Base-by-base conservation (phyloP, 2,888 invertebrate species). In the Acleris sparsana region DNA sequence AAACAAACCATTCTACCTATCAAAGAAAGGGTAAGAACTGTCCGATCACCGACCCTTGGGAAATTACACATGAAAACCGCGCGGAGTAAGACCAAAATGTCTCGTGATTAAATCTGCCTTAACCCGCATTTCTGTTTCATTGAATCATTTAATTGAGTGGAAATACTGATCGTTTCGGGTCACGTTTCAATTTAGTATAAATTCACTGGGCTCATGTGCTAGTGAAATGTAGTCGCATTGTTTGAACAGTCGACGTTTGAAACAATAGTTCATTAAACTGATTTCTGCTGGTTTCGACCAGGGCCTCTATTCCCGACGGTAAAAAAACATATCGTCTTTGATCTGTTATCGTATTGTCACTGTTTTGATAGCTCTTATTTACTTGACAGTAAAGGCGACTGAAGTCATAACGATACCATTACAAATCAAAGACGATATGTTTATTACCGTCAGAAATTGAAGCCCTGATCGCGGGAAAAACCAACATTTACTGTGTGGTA, bases 131-230 rank as follows among this genome's bases (percentile, higher is more conserved):
- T 86, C 87, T 85, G 77, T 84, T 78, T 83, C 85, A 86, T 86
- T 85, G 85, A 81, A 76, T 81, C 78, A 82, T 84, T 85, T 85
- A 88, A 87, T 88, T 85, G 87, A 79, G 80, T 82, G 86, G 87
- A 87, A 87, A 86, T 77, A 76, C 79, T 79, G 76, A 78, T 79
- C 77, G 75, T 73, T 79, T 78, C 73, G 78, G 76, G 73, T 79
- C 75, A 71, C 76, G 77, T 74, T 77, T 77, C 78, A 80, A 80
- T 82, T 79, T 78, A 74, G 73, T 77, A 76, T 78, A 79, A 81
- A 78, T 75, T 75, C 75, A 72, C 70, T 74, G 77, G 77, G 79
- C 79, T 77, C 76, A 72, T 76, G 49, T 49, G 77, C 73, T 74
- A 71, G 68, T 71, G 71, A 74, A 75, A 52, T 53, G 22, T 51